These are phyloP conservation scores for Pilophorus perplexus DNA, from an alignment of 2,888 invertebrate species.

Conservation along the genomic window DNA sequence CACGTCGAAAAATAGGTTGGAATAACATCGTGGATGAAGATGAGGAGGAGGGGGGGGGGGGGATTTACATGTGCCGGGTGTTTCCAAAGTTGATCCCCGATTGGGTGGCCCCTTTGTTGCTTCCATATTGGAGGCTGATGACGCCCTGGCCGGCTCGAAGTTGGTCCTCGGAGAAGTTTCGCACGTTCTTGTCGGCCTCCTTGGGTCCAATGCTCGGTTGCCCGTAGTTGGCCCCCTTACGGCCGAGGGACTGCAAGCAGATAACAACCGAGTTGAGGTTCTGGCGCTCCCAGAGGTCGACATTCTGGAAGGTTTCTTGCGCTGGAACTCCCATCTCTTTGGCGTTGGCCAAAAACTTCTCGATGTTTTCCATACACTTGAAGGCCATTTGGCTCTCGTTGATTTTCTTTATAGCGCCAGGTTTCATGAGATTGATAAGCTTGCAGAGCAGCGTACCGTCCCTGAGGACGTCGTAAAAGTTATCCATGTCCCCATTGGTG, in stretches of 20 bases:
- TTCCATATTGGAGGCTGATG: constrained; percentile 93
- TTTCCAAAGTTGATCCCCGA: constrained; percentile 96
- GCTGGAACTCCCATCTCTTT: constrained; percentile 85
- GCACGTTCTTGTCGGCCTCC: constrained; percentile 91
- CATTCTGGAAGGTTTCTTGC: constrained; percentile 94
- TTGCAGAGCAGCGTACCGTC: constrained; percentile 89
- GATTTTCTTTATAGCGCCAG: constrained; percentile 85
- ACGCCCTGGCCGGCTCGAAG: constrained; percentile 88
- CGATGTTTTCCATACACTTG: constrained; percentile 99
- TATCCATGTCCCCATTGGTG: constrained; percentile 87
- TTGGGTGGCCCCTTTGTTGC: constrained; percentile 96
- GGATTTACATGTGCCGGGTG: constrained; percentile 89
- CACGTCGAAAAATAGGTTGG: background rate
- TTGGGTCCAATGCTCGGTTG: constrained; percentile 92
- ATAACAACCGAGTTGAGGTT: constrained; percentile 95
- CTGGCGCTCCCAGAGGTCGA: constrained; percentile 94
- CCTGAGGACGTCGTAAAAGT: constrained; percentile 86
- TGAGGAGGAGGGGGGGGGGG: background rate
- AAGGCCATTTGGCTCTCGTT: constrained; percentile 90
- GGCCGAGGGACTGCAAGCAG: constrained; percentile 88
- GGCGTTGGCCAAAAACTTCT: constrained; percentile 83
- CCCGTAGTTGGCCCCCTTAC: constrained; percentile 83
- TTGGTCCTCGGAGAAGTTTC: constrained; percentile 92
- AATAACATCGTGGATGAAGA: background rate
- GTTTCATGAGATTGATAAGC: constrained; percentile 83